Conservation (phyloP, 2,113 vertebrate species). For the Amphiprion ocellaris region DNA sequence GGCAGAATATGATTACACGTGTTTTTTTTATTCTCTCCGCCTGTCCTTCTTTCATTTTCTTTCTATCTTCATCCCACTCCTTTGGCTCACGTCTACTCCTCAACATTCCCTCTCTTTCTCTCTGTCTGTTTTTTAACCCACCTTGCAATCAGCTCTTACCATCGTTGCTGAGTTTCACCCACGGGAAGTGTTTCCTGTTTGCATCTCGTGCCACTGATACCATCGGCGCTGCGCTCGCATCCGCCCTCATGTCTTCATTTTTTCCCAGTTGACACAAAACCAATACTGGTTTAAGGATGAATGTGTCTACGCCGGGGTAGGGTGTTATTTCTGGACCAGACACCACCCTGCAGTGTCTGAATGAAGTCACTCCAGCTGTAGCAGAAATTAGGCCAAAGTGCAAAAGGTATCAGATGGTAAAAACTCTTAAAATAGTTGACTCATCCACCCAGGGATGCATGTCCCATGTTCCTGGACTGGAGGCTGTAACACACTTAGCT, state of each 20-base stretch:
- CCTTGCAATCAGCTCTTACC: slow-evolving; percentile 36
- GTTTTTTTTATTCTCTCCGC: slow-evolving; percentile 28
- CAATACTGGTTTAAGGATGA: slow-evolving; percentile 53
- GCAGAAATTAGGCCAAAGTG: slow-evolving; percentile 58
- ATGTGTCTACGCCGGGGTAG: slow-evolving; percentile 15
- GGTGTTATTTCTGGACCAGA: slow-evolving; percentile 68
- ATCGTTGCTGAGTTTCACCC: slow-evolving; percentile 45
- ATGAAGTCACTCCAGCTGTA: slow-evolving; percentile 67
- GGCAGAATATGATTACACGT: slow-evolving; percentile 39
- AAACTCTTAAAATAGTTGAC: slow-evolving; percentile 63
- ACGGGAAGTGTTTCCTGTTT: slow-evolving; percentile 80
- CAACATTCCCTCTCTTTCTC: neutral
- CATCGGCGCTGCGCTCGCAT: slow-evolving; percentile 65
- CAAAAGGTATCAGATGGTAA: slow-evolving; percentile 63
- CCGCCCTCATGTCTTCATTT: slow-evolving; percentile 51
- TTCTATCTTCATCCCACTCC: slow-evolving; percentile 31
- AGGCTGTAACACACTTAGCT: too few relatives aligned
- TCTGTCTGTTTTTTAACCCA: neutral
- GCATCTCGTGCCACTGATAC: slow-evolving; percentile 65
- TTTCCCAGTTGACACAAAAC: slow-evolving; percentile 55
- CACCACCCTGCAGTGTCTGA: slow-evolving; percentile 45
- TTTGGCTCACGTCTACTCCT: slow-evolving; percentile 21
- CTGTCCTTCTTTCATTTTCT: slow-evolving; percentile 14
- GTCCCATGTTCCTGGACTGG: neutral
- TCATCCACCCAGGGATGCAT: slow-evolving; percentile 13